Base-by-base conservation (phyloP, 2,888 invertebrate genomes). In the Schizotus pectinicornis region DNA sequence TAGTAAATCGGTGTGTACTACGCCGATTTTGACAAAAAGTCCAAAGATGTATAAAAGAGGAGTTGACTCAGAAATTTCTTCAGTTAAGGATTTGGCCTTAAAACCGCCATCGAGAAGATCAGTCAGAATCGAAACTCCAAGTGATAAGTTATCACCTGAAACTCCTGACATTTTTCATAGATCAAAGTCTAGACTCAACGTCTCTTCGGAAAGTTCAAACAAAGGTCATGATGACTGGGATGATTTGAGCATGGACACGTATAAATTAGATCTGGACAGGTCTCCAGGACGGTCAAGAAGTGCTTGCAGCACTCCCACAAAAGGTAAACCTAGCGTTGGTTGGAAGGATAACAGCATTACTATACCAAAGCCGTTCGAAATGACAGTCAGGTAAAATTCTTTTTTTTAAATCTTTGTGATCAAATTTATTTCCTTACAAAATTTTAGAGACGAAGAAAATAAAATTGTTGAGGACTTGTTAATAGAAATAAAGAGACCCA, bases 281-380 rank as follows among this genome's bases (percentile, higher is more conserved):
- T 65, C 67, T 14, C 67, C 72, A 5, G 48, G 69, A 39, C 66
- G 69, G 14, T 59, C 83, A 0, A 82, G 81, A 67, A 87, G 86
- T 71, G 84, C 84, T 75, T 86, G 86, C 0, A 82, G 82, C 38
- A 86, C 85, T 73, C 86, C 86, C 31, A 60, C 80, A 32, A 79
- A 82, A 65, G 73, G 74, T 7, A 82, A 80, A 70, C 74, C 76
- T 22, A 67, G 71, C 3, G 68, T 70, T 7, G 71, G 65, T 11
- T 70, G 73, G 66, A 74, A 74, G 59, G 72, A 74, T 59, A 65
- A 73, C 62, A 75, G 74, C 3, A 79, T 85, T 12, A 88, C 88
- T 0, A 80, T 87, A 53, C 87, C 88, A 0, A 87, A 87, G 73
- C 88, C 89, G 1, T 89, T 89, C 73, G 85, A 85, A 76, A 88